These are phyloP conservation scores for Xestobium rufovillosum DNA, from an alignment of 2,888 invertebrate genomes.

Conservation along the genomic window DNA sequence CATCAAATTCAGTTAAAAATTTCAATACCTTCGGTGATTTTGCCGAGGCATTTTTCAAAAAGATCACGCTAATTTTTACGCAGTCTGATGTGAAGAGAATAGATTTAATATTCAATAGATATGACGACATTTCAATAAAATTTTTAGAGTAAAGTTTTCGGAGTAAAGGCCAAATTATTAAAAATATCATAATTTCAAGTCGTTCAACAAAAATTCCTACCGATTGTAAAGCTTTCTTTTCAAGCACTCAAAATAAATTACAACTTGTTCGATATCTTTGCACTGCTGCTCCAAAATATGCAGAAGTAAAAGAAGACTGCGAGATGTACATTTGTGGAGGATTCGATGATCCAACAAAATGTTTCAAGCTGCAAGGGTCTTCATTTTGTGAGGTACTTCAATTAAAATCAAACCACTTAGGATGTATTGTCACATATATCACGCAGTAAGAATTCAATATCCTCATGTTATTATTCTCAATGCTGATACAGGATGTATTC, in stretches of 20 bases:
- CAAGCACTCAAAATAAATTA: conserved; percentile 23
- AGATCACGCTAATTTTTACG: conserved; percentile 15
- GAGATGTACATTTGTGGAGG: conserved; percentile 18
- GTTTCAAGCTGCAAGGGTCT: conserved; percentile 24
- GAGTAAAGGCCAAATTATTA: conserved; percentile 23
- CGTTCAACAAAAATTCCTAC: conserved; percentile 22
- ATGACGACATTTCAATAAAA: conserved; percentile 19
- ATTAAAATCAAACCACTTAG: conserved; percentile 25
- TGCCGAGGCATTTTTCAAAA: conserved; percentile 22
- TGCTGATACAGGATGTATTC: conserved; percentile 25
- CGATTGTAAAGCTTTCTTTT: conserved; percentile 22
- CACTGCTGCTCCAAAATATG: conserved; percentile 18
- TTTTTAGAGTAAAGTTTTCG: conserved; percentile 23
- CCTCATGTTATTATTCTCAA: conserved; percentile 21
- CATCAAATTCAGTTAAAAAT: conserved; percentile 17
- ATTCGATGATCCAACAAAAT: conserved; percentile 23
- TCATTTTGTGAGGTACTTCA: conserved; percentile 25
- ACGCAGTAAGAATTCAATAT: conserved; percentile 22
- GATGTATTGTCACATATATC: conserved; percentile 26
- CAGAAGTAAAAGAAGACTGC: conserved; percentile 21
- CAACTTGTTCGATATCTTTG: conserved; percentile 26
- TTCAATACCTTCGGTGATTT: conserved; percentile 22
- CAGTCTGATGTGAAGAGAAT: conserved; percentile 17
- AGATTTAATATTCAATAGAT: conserved; percentile 22
- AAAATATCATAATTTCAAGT: conserved; percentile 23